Evolutionary conservation across 2,888 invertebrate species (phyloP), one percentile per base, ranked within the genome.

Genomic region (Spisula solida): DNA sequence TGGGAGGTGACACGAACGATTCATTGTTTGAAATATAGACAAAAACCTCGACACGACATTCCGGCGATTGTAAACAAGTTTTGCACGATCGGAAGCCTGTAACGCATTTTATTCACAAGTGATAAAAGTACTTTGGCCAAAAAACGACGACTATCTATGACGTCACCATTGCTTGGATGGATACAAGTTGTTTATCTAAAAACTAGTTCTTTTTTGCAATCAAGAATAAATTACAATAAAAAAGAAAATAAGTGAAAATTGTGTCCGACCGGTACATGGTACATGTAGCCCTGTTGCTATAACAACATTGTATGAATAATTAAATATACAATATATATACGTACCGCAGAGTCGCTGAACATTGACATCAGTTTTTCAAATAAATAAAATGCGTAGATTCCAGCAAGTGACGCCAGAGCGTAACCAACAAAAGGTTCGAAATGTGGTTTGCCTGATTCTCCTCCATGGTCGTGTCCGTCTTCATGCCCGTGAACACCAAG

Each of bases 301-400:
- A n/a, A n/a, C n/a, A 2, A 2, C 41, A 2, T 41, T 2, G 8
- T 41, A 41, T 41, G 4, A 41, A 41, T 41, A 41, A 5, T 41
- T 5, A 41, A 2, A 41, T 41, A 41, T 41, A 41, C n/a, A n/a
- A n/a, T n/a, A n/a, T n/a, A 8, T 41, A 5, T 41, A 80, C 66
- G 29, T 20, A 81, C 86, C 66, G 56, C 20, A 16, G 80, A 70
- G 16, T 85, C 34, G 6, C 55, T 75, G 20, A 34, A 47, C 41
- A 91, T 88, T n/a, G 88, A 84, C 91, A 93, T 92, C 0, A 93
- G 1, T 6, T 92, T 86, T 84, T 94, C 94, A 80, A 94, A 79
- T 70, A 94, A 79, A 87, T 93, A 94, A 81, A 94, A 94, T 0
- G 88, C 66, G 84, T 94, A 94, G 5, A 94, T 89, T 92, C 94